phyloP scores from a whole-genome alignment of 2,888 invertebrate genomes.

The Rhagium mordax region DNA sequence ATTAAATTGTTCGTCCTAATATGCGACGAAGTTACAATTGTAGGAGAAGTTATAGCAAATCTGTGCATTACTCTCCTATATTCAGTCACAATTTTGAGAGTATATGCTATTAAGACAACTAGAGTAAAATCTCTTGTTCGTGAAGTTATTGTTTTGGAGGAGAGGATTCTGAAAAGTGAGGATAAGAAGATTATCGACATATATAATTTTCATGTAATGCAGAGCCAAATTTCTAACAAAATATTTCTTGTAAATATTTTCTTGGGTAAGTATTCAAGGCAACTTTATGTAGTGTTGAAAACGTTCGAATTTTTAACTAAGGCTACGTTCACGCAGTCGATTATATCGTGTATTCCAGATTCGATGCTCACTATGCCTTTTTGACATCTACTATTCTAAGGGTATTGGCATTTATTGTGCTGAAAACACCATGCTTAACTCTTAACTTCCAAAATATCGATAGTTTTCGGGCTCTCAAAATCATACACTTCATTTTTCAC shows the following conservation, averaged over 20 bases:
- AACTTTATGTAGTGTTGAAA: background rate
- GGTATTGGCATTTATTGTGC: too few species aligned
- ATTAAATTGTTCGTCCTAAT: constrained; percentile 37
- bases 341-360: too few species aligned
- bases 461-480: too few species aligned
- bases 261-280: constrained; percentile 40
- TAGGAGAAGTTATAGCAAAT: constrained; percentile 46
- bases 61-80: constrained; percentile 50
- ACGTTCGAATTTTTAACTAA: background rate
- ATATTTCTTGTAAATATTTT: constrained; percentile 45
- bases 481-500: too few species aligned
- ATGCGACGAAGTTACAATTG: constrained; percentile 18
- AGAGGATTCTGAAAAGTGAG: constrained; percentile 35
- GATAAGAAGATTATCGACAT: constrained; percentile 42
- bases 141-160: constrained; percentile 49
- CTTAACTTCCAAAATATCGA: too few species aligned
- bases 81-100: constrained; percentile 45
- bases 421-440: too few species aligned
- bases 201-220: constrained; percentile 39
- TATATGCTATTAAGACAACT: constrained; percentile 40
- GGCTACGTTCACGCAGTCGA: too few species aligned
- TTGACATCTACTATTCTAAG: too few species aligned
- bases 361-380: too few species aligned
- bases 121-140: constrained; percentile 42
- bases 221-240: constrained; percentile 40